Evolutionary conservation across 2,888 invertebrate genomes (phyloP).

Genomic region (Agrypnus murinus): DNA sequence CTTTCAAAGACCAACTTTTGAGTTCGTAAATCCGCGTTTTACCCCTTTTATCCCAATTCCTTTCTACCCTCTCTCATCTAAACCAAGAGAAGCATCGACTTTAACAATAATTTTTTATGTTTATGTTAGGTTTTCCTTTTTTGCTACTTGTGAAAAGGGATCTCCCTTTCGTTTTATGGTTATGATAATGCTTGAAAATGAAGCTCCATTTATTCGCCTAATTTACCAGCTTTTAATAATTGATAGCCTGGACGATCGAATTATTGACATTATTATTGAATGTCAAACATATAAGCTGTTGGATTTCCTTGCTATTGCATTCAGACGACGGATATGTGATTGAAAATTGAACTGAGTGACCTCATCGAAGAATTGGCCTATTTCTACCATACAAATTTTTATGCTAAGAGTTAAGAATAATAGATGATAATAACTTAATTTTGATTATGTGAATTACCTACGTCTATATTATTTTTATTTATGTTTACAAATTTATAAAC

Average conservation of each 20-base stretch:
- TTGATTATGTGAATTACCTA: too few relatives aligned
- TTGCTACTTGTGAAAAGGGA: slow-evolving; percentile 1
- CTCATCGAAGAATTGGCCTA: too few relatives aligned
- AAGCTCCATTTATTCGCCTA: neutral
- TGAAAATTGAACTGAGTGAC: neutral
- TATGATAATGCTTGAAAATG: slow-evolving; percentile 6
- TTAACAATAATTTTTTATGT: slow-evolving; percentile 26
- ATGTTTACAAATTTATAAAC: too few relatives aligned
- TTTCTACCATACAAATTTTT: too few relatives aligned
- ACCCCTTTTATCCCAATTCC: slow-evolving; percentile 43
- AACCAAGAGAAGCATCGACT: slow-evolving; percentile 4
- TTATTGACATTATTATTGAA: slow-evolving; percentile 11
- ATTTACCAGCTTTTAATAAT: neutral
- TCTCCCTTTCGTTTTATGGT: slow-evolving; percentile 3
- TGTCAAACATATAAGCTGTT: neutral
- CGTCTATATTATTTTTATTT: too few relatives aligned
- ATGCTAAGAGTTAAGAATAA: too few relatives aligned
- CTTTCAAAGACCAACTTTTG: slow-evolving; percentile 54
- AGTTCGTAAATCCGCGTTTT: slow-evolving; percentile 54
- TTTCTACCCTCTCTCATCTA: slow-evolving; percentile 10
- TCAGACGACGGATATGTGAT: neutral
- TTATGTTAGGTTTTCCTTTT: slow-evolving; percentile 13
- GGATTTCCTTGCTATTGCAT: slow-evolving; percentile 8
- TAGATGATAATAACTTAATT: too few relatives aligned
- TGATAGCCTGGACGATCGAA: slow-evolving; percentile 6